A percentile compares a stretch with the other conserved stretches of the same genome.
Evolutionary conservation across 2,113 vertebrate genomes (phyloP).

Genomic region (Microtus oregoni): DNA sequence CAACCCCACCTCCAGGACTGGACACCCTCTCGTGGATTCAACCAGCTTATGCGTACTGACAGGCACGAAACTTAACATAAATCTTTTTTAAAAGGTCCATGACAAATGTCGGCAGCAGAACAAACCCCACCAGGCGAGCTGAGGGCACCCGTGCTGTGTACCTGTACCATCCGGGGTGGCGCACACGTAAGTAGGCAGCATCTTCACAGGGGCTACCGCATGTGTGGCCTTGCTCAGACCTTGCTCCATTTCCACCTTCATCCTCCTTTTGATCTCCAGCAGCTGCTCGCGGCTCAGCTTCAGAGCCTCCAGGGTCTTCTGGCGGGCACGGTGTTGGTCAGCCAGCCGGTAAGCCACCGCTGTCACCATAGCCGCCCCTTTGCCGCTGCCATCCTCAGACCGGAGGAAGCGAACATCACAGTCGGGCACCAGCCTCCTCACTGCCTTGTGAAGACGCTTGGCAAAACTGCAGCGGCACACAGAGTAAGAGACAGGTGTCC

Average conservation of each 20-base stretch:
- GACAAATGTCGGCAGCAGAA: not conserved
- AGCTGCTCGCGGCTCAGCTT: conserved; percentile 92
- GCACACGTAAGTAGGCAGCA: conserved; percentile 96
- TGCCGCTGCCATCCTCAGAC: conserved; percentile 96
- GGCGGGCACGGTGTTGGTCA: conserved; percentile 91
- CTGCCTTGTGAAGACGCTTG: conserved; percentile 93
- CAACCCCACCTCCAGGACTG: too few relatives aligned
- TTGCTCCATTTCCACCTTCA: conserved; percentile 90
- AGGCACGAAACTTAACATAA: not conserved
- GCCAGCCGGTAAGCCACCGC: conserved; percentile 95
- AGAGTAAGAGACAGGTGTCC: not conserved
- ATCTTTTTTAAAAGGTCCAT: not conserved
- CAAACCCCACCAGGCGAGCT: not conserved
- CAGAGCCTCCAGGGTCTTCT: conserved; percentile 90
- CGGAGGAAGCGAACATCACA: conserved; percentile 95
- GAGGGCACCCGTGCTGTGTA: conserved; percentile 55
- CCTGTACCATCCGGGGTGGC: conserved; percentile 97
- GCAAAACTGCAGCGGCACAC: conserved; percentile 89
- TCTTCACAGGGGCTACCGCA: conserved; percentile 89
- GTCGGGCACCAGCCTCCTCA: conserved; percentile 93
- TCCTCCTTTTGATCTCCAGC: conserved; percentile 92
- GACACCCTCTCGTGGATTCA: not conserved
- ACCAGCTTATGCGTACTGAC: too few relatives aligned
- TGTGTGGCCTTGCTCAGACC: conserved; percentile 92
- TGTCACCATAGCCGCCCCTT: conserved; percentile 98